A percentile compares a stretch with the other conserved stretches of the same genome.
Evolutionary conservation across 2,113 vertebrate species (phyloP).

Genomic region (Hippoglossus stenolepis): DNA sequence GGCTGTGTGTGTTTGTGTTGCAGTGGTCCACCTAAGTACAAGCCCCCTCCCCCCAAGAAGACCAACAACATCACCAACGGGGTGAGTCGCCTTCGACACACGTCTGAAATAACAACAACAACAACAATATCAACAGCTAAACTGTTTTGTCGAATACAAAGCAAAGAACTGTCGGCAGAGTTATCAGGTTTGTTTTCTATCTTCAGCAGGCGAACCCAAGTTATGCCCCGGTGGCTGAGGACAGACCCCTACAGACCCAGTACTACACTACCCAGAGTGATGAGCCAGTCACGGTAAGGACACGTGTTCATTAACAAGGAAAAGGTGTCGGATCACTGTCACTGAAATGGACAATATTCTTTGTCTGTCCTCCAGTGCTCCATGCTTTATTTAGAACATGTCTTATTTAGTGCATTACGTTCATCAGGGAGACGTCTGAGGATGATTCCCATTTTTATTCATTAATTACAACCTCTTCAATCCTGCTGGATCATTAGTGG

Average conservation of each 20-base stretch:
- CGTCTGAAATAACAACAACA: background rate
- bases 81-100: slow-evolving; percentile 76
- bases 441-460: background rate
- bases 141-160: background rate
- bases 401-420: background rate
- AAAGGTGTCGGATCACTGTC: background rate
- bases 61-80: slow-evolving; percentile 58
- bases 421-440: background rate
- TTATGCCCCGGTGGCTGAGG: slow-evolving; percentile 1
- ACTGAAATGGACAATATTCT: background rate
- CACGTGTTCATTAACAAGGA: background rate
- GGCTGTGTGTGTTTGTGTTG: slow-evolving; percentile 33
- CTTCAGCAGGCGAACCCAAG: slow-evolving; percentile 26
- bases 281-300: slow-evolving; percentile 80
- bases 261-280: slow-evolving; percentile 50
- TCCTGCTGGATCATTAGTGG: background rate
- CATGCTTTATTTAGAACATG: background rate
- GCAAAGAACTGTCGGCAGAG: too few species aligned
- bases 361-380: background rate
- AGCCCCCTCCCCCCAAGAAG: slow-evolving; percentile 87
- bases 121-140: background rate
- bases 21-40: slow-evolving; percentile 88
- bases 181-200: slow-evolving; percentile 1
- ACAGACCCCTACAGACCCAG: slow-evolving; percentile 17
- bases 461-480: background rate